Base-by-base conservation (phyloP, 2,113 vertebrate genomes). In the Melierax canorus region DNA sequence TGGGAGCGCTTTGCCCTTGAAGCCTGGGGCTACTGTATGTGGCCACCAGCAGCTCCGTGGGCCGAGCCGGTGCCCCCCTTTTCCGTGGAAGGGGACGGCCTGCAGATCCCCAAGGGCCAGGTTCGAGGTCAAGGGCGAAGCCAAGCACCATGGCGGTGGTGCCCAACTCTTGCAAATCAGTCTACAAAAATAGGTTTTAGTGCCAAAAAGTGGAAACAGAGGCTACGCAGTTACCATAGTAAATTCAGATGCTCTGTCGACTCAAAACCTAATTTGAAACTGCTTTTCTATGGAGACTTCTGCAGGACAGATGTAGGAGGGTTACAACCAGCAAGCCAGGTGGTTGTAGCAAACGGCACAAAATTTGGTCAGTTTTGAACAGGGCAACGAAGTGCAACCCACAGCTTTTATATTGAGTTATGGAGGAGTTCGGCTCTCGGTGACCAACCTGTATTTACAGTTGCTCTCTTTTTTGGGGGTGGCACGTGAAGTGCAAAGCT, bases 141-240 rank as follows among this genome's bases (percentile, higher is more conserved):
- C 24, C 15, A 16, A 5, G 15, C 2, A 1, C 41, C 1, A 0
- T 6, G 27, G 23, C 1, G 5, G 8, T 12, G 24, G 11, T 55
- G 58, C 48, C 67, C 22, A 50, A 3, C 7, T 18, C 79, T 12
- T 38, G 38, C 23, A 34, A 22, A 18, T 18, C 4, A 2, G 8
- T 20, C 60, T 53, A 10, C 11, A 58, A 8, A 58, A 23, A 2
- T 1, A 48, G 38, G 46, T 21, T 74, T 36, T 7, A 18, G 5
- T 32, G 9, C 58, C 48, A 22, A 11, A 66, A 51, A 23, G 8
- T 13, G 60, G 34, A 66, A 11, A 2, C 0, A 8, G 64, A 53
- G 56, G 20, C 36, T 24, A 3, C 0, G 0, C 38, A 2, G 30
- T 30, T 60, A 43, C 32, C 2, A 0, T 11, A 17, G 29, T 9